Base-by-base conservation (phyloP, 2,888 invertebrate species). In the Flexamia atlantica region DNA sequence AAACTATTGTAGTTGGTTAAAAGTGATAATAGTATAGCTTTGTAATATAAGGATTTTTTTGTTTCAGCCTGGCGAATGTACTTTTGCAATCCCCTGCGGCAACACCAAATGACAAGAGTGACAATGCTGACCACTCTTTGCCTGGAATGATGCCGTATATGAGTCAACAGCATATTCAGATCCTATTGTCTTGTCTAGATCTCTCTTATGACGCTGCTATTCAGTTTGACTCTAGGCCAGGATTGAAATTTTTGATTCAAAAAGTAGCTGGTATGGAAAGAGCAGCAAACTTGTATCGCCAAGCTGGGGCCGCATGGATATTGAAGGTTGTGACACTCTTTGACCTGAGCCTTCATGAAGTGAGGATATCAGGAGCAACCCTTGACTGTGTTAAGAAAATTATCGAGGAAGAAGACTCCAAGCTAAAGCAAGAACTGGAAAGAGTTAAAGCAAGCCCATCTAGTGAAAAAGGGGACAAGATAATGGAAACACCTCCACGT, bases 281-380 rank as follows among this genome's bases (percentile, higher is more conserved):
- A 87, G 96, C 97, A 4, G 97, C 97, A 0, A 97, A 97, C 90
- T 91, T 97, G n/a, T 97, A 97, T 89, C 96, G 96, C 85, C 98
- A 98, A 90, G 97, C 97, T 12, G 97, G 97, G 42, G 97, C 97
- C 0, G 96, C 97, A 0, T 97, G 97, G 95, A 95, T 97, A 57
- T 95, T 98, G 25, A 96, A 96, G 90, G 94, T 96, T 81, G 96
- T 97, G 85, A 94, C 97, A 0, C 90, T 98, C 57, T 95, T 98
- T 46, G 97, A 98, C 89, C 92, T 97, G 85, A 96, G 96, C 89
- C 92, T 97, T 57, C 94, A 93, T 87, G 95, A 95, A 40, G 93
- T 95, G 74, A 88, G 87, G 0, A 88, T 87, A 12, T 88, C 88
- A 2, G 85, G 86, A 0, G 88, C 89, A 0, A 89, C 89, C 10